phyloP scores from a whole-genome alignment of 2,888 invertebrate genomes.

The Caenorhabditis becei region DNA sequence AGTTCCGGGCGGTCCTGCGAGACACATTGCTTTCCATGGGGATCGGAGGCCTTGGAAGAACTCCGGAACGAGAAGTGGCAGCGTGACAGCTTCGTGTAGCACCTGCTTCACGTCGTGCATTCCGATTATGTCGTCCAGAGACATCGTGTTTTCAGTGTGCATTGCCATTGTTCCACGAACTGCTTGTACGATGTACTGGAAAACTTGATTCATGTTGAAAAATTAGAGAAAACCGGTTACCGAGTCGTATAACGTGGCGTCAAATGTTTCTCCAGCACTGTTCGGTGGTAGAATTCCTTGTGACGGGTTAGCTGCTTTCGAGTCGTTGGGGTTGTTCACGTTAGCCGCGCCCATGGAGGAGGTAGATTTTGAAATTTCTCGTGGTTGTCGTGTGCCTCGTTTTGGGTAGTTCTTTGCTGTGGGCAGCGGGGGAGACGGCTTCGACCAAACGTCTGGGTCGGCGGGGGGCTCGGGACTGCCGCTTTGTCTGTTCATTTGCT shows the following conservation, averaged over 20 bases:
- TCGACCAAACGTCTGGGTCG: slow-evolving; percentile 62
- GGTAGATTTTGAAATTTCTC: slow-evolving; percentile 25
- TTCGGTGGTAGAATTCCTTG: slow-evolving; percentile 53
- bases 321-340: neutral
- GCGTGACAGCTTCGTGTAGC: slow-evolving; percentile 95
- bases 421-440: slow-evolving; percentile 41
- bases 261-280: slow-evolving; percentile 47
- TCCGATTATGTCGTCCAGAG: slow-evolving; percentile 82
- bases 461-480: slow-evolving; percentile 62
- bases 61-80: slow-evolving; percentile 98
- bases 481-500: slow-evolving; percentile 37
- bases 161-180: slow-evolving; percentile 66
- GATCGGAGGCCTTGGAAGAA: slow-evolving; percentile 88
- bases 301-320: slow-evolving; percentile 34
- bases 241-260: slow-evolving; percentile 42
- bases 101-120: slow-evolving; percentile 85
- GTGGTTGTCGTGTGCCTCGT: slow-evolving; percentile 3
- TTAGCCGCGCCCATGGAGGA: slow-evolving; percentile 6
- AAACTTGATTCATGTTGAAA: slow-evolving; percentile 10
- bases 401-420: slow-evolving; percentile 21
- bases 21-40: slow-evolving; percentile 90
- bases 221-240: neutral
- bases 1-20: slow-evolving; percentile 87
- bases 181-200: slow-evolving; percentile 56
- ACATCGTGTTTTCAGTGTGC: slow-evolving; percentile 28